Evolutionary conservation across 2,888 invertebrate species (phyloP).

Genomic region (Drosophila macrothrix): DNA sequence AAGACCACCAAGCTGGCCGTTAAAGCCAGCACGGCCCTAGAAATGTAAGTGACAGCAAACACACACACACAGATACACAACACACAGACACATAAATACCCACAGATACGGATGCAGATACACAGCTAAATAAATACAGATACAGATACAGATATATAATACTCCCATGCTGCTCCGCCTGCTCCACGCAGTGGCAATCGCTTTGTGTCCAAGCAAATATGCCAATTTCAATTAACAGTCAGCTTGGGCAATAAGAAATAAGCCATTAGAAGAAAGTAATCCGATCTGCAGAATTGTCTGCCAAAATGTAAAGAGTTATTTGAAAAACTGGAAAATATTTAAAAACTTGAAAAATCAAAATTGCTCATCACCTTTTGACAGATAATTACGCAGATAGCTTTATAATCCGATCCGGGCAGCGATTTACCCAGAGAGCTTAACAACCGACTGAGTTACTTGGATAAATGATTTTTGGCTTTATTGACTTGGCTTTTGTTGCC

Average conservation of each 20-base stretch:
- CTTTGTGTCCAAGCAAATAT: conserved; percentile 53
- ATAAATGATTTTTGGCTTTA: background rate
- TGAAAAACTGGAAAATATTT: background rate
- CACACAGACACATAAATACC: conserved; percentile 2
- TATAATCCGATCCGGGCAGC: background rate
- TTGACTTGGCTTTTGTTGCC: background rate
- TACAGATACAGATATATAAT: conserved; percentile 13
- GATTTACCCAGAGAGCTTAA: background rate
- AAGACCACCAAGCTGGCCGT: conserved; percentile 7
- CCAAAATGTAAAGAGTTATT: background rate
- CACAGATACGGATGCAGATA: conserved; percentile 7
- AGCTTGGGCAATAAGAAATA: conserved; percentile 1
- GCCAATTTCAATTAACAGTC: conserved; percentile 46
- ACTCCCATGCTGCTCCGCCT: background rate
- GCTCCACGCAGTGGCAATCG: conserved; percentile 28
- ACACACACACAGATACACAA: conserved; percentile 25
- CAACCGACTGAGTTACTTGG: background rate
- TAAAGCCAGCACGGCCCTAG: conserved; percentile 52
- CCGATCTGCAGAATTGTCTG: background rate
- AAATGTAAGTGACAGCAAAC: conserved; percentile 55
- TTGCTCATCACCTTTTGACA: background rate
- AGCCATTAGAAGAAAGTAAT: conserved; percentile 1
- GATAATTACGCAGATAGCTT: background rate
- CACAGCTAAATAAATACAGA: conserved; percentile 3
- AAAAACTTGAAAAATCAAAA: background rate